Evolutionary conservation across 2,797 vertebrate species (phyloP).

Genomic region (Mareca penelope): DNA sequence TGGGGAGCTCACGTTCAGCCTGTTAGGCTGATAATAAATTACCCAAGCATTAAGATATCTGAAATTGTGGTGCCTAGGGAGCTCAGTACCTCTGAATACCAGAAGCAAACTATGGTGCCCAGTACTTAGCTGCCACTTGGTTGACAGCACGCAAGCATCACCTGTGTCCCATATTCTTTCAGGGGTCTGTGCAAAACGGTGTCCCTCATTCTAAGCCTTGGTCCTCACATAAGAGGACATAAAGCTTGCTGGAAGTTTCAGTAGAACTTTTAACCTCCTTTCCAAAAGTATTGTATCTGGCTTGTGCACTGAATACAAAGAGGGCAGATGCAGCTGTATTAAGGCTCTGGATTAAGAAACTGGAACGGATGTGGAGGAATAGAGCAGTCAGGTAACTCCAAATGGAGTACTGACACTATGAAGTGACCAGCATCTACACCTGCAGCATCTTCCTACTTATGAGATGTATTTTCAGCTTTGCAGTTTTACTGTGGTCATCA

Average conservation of each 20-base stretch:
- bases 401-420: not conserved
- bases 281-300: not conserved
- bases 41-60: not conserved
- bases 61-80: not conserved
- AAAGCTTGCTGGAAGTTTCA: not conserved
- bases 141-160: not conserved
- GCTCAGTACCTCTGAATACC: not conserved
- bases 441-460: not conserved
- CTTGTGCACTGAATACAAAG: not conserved
- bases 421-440: not conserved
- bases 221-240: not conserved
- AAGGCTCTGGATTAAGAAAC: not conserved
- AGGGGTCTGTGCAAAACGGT: not conserved
- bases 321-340: not conserved
- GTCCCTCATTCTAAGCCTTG: not conserved
- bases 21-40: not conserved
- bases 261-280: not conserved
- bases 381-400: not conserved
- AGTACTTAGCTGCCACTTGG: not conserved
- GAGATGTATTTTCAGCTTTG: not conserved
- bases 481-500: not conserved
- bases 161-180: rapidly evolving
- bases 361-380: not conserved
- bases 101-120: not conserved
- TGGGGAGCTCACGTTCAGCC: not conserved